phyloP scores from a whole-genome alignment of 2,888 invertebrate species.

The Caradrina kadenii region DNA sequence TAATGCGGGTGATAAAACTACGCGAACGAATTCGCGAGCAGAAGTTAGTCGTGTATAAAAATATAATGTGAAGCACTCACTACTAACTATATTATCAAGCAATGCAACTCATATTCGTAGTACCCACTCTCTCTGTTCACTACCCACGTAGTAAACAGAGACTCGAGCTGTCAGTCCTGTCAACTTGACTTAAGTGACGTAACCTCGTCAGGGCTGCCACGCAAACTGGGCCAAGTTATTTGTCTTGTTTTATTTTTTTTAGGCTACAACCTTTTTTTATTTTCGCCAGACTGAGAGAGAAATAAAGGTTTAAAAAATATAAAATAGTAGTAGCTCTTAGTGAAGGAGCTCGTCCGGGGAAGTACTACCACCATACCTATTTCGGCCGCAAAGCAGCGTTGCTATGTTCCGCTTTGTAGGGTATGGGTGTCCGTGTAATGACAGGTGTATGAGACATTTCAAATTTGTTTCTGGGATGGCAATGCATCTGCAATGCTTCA shows the following conservation, averaged over 20 bases:
- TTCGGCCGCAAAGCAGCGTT: too few relatives aligned
- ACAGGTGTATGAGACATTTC: too few relatives aligned
- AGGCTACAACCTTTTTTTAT: slow-evolving; percentile 17
- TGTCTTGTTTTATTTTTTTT: slow-evolving; percentile 48
- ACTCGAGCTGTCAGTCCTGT: slow-evolving; percentile 52
- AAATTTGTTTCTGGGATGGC: too few relatives aligned
- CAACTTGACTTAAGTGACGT: slow-evolving; percentile 52
- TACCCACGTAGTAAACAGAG: slow-evolving; percentile 46
- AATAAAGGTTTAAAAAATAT: background rate
- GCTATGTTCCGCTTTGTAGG: too few relatives aligned
- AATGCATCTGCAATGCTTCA: too few relatives aligned
- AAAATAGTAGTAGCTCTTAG: background rate
- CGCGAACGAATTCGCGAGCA: too few relatives aligned
- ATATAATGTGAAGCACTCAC: background rate
- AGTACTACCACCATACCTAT: too few relatives aligned
- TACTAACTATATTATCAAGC: slow-evolving; percentile 9
- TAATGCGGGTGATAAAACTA: too few relatives aligned
- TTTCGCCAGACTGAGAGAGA: background rate
- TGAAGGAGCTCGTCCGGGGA: too few relatives aligned
- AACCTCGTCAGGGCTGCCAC: slow-evolving; percentile 55
- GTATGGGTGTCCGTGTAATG: too few relatives aligned
- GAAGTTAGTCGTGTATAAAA: background rate
- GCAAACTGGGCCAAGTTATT: slow-evolving; percentile 58
- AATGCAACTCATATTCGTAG: slow-evolving; percentile 2
- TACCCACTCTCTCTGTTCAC: too few relatives aligned